Evolutionary conservation across 2,888 invertebrate species (phyloP).

Genomic region (Eustalomyia histrio): DNA sequence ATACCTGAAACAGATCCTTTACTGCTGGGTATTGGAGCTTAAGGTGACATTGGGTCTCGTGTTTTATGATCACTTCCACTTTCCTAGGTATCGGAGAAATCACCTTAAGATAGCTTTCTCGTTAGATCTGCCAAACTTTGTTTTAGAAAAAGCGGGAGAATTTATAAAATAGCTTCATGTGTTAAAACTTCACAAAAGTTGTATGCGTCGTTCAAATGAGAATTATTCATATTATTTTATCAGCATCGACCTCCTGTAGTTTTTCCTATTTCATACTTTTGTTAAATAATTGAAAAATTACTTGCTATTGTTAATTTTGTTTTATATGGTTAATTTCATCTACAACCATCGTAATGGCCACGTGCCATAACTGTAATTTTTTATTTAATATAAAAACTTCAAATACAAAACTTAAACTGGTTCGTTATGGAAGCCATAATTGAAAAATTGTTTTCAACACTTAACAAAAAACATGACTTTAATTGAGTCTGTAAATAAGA

Average conservation of each 20-base stretch:
- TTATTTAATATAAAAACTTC: conserved; percentile 7
- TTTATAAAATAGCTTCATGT: too few species aligned
- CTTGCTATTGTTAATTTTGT: conserved; percentile 48
- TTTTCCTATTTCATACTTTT: conserved; percentile 2
- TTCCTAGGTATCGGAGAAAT: too few species aligned
- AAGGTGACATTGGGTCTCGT: too few species aligned
- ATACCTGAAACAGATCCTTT: too few species aligned
- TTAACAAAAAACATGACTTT: conserved; percentile 52
- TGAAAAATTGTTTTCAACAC: conserved; percentile 66
- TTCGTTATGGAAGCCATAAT: conserved; percentile 62
- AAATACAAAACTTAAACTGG: conserved; percentile 42
- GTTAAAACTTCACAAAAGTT: not conserved
- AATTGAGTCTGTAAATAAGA: conserved; percentile 58
- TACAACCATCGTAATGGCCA: conserved; percentile 39
- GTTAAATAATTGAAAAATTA: conserved; percentile 62
- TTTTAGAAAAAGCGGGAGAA: too few species aligned
- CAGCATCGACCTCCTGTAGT: not conserved
- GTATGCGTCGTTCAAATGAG: not conserved
- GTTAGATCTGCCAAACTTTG: too few species aligned
- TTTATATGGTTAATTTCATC: conserved; percentile 53
- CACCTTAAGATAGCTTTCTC: too few species aligned
- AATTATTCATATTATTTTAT: not conserved
- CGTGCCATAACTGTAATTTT: conserved; percentile 61
- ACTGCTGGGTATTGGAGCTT: too few species aligned
- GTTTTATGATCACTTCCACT: too few species aligned